Percentiles rank a stretch among this genome's conserved stretches.
These are phyloP conservation scores for Myripristis jacobus DNA, from an alignment of 2,797 vertebrate species.

Conservation along the genomic window DNA sequence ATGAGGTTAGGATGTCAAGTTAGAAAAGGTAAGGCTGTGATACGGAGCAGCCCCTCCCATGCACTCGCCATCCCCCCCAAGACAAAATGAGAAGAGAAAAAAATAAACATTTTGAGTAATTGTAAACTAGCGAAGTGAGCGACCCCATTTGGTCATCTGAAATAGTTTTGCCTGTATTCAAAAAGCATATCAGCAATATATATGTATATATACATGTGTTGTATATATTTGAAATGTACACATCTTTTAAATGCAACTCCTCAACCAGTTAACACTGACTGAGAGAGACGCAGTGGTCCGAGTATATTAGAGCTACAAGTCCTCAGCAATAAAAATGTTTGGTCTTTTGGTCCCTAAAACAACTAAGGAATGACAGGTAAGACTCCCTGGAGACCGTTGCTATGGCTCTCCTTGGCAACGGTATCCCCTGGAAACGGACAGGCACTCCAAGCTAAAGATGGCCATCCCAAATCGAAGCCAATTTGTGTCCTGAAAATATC, in stretches of 20 bases:
- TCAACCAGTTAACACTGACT: constrained; percentile 90
- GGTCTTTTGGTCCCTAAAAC: constrained; percentile 99
- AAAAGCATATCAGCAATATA: constrained; percentile 97
- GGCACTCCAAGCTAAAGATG: constrained; percentile 93
- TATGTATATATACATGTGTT: constrained; percentile 86
- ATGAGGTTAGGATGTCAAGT: constrained; percentile 87
- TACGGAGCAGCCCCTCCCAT: constrained; percentile 86
- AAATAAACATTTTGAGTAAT: constrained; percentile 84
- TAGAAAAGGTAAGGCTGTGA: constrained; percentile 88
- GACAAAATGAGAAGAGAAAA: constrained; percentile 81
- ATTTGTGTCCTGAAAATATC: constrained; percentile 87
- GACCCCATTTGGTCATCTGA: constrained; percentile 83
- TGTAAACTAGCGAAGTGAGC: constrained; percentile 88
- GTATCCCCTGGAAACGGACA: constrained; percentile 92
- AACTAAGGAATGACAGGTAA: constrained; percentile 99
- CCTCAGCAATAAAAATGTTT: constrained; percentile 98
- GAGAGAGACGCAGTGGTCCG: constrained; percentile 92
- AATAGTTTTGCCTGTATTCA: constrained; percentile 95
- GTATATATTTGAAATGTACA: constrained; percentile 86
- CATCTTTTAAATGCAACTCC: constrained; percentile 90
- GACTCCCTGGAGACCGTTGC: constrained; percentile 92
- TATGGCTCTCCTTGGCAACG: constrained; percentile 88
- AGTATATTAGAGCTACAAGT: constrained; percentile 98
- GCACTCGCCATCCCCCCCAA: constrained; percentile 82
- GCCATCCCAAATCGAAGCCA: constrained; percentile 85